A percentile compares a stretch with the other conserved stretches of the same genome.
Conservation (phyloP, 2,113 vertebrate species). For the Coryphaenoides rupestris region DNA sequence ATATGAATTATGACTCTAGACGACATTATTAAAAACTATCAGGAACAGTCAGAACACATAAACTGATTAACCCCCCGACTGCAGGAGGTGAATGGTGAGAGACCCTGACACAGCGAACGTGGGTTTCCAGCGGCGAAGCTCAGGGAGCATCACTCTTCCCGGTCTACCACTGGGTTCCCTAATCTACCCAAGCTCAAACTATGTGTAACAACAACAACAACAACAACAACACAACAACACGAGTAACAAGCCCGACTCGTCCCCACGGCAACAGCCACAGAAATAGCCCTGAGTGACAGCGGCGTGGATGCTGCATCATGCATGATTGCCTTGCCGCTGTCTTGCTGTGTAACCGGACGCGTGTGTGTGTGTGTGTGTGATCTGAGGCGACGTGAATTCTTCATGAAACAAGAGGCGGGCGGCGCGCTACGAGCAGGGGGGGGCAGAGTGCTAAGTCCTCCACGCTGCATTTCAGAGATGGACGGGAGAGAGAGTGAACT, state of each 20-base stretch:
- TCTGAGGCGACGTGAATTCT: slow-evolving; percentile 54
- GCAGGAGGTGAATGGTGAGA: too few species aligned
- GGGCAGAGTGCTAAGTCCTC: neutral
- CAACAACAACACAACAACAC: too few species aligned
- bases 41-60: too few species aligned
- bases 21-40: too few species aligned
- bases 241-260: slow-evolving; percentile 10
- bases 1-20: too few species aligned
- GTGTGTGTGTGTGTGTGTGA: too few species aligned
- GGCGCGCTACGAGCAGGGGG: slow-evolving; percentile 25
- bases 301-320: slow-evolving; percentile 42
- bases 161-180: neutral
- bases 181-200: neutral
- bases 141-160: neutral
- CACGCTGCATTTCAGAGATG: neutral
- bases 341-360: slow-evolving; percentile 43
- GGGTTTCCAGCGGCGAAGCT: too few species aligned
- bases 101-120: too few species aligned
- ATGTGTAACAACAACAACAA: too few species aligned
- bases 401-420: slow-evolving; percentile 48
- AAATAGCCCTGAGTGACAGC: slow-evolving; percentile 54
- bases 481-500: slow-evolving; percentile 15
- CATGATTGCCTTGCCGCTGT: slow-evolving; percentile 29
- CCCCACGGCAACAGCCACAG: slow-evolving; percentile 38
- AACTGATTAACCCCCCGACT: too few species aligned